A percentile compares a stretch with the other conserved stretches of the same genome.
These are phyloP conservation scores for Oligia fasciuncula DNA, from an alignment of 2,888 invertebrate species.

Conservation along the genomic window DNA sequence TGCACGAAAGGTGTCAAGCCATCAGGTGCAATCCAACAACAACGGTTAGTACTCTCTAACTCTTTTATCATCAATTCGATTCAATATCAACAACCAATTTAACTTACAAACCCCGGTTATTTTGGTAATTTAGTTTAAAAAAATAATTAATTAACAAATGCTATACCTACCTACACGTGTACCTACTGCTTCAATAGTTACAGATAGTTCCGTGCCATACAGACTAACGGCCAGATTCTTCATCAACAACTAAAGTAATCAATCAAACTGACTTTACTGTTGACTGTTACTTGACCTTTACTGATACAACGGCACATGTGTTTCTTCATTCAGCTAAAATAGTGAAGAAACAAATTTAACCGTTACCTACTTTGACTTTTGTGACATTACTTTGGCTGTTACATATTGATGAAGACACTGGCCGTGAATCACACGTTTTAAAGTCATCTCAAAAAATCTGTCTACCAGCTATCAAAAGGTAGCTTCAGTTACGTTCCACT, in stretches of 20 bases:
- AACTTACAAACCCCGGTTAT: not conserved
- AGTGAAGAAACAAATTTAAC: no score
- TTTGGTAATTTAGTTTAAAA: not conserved
- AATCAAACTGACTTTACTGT: no score
- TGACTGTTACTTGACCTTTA: no score
- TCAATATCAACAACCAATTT: not conserved
- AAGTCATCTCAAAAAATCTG: not conserved
- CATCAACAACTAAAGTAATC: no score
- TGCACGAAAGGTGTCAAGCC: conserved; percentile 86
- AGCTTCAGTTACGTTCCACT: not conserved
- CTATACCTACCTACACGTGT: not conserved
- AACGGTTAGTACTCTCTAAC: conserved; percentile 76
- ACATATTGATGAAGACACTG: no score
- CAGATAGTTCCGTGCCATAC: not conserved
- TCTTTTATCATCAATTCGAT: not conserved
- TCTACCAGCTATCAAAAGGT: not conserved
- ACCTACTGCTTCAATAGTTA: not conserved
- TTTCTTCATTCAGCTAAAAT: no score
- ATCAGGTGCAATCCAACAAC: conserved; percentile 70
- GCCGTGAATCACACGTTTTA: not conserved
- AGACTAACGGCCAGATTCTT: not conserved
- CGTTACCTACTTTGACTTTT: no score
- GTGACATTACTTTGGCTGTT: no score
- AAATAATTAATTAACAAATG: not conserved
- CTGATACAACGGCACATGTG: no score